Conservation (phyloP, 2,888 invertebrate genomes). For the Aquatica leii region DNA sequence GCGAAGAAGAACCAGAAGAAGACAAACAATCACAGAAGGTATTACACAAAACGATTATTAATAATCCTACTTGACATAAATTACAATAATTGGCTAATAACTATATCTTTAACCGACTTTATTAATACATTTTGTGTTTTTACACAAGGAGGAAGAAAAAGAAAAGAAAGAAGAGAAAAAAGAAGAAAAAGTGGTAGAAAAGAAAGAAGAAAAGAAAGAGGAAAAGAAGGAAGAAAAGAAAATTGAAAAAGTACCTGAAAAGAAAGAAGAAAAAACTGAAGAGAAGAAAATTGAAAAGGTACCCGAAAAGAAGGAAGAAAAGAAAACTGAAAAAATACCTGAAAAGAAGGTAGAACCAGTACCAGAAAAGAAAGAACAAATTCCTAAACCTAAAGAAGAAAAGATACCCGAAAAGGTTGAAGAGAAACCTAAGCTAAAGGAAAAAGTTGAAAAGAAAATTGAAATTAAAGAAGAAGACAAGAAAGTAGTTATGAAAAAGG, state of each 20-base stretch:
- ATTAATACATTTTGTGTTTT: no score
- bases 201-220: slow-evolving; percentile 56
- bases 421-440: slow-evolving; percentile 46
- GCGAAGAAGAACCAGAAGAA: slow-evolving; percentile 58
- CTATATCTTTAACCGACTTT: no score
- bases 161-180: background rate
- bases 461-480: slow-evolving; percentile 55
- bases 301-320: slow-evolving; percentile 48
- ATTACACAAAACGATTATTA: no score
- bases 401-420: slow-evolving; percentile 40
- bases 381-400: slow-evolving; percentile 54
- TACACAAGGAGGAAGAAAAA: slow-evolving; percentile 4
- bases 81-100: no score
- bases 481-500: slow-evolving; percentile 37
- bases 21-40: slow-evolving; percentile 53
- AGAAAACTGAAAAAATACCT: slow-evolving; percentile 49
- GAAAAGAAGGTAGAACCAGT: slow-evolving; percentile 54
- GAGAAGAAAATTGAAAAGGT: no score
- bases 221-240: slow-evolving; percentile 61
- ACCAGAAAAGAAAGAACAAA: slow-evolving; percentile 48
- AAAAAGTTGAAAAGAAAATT: slow-evolving; percentile 50
- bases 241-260: slow-evolving; percentile 43
- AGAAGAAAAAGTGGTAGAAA: slow-evolving; percentile 43
- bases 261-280: slow-evolving; percentile 46
- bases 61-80: no score